These are phyloP conservation scores for Cottoperca gobio DNA, from an alignment of 2,797 vertebrate species.

Conservation along the genomic window DNA sequence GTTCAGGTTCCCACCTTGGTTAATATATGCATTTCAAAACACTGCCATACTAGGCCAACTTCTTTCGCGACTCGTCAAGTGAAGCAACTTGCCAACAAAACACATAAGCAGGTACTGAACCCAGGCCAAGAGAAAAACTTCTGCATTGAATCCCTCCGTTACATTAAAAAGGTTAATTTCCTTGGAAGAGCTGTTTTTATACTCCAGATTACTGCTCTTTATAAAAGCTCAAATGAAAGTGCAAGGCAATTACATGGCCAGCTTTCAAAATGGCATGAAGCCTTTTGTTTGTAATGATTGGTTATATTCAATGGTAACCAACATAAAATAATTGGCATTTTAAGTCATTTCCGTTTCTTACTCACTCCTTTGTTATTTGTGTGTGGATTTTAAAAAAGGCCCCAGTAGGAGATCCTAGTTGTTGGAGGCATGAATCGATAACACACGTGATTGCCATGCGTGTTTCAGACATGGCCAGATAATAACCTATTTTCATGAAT, in stretches of 20 bases:
- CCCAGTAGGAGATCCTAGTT: neutral
- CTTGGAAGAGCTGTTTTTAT: slow-evolving; percentile 38
- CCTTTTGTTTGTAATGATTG: slow-evolving; percentile 35
- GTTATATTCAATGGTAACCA: slow-evolving; percentile 19
- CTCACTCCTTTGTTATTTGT: slow-evolving; percentile 9
- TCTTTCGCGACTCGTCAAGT: slow-evolving; percentile 30
- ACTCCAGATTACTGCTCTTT: slow-evolving; percentile 29
- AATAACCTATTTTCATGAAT: slow-evolving; percentile 9
- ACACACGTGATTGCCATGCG: neutral
- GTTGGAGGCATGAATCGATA: neutral
- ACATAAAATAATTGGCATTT: slow-evolving; percentile 9
- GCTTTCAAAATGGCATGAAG: slow-evolving; percentile 34
- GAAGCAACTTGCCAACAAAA: slow-evolving; percentile 29
- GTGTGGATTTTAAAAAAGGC: neutral
- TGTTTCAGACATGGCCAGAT: slow-evolving; percentile 5
- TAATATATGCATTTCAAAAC: slow-evolving; percentile 64
- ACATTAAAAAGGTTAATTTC: slow-evolving; percentile 45
- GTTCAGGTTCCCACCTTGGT: slow-evolving; percentile 50
- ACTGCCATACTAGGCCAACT: slow-evolving; percentile 20
- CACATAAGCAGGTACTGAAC: slow-evolving; percentile 29
- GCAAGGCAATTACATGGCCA: slow-evolving; percentile 21
- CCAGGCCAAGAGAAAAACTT: slow-evolving; percentile 15
- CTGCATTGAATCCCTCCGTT: slow-evolving; percentile 21
- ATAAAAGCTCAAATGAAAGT: slow-evolving; percentile 25
- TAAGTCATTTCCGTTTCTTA: slow-evolving; percentile 10